A percentile compares a stretch with the other conserved stretches of the same genome.
Conservation (phyloP, 2,113 vertebrate genomes). For the Rattus rattus region DNA sequence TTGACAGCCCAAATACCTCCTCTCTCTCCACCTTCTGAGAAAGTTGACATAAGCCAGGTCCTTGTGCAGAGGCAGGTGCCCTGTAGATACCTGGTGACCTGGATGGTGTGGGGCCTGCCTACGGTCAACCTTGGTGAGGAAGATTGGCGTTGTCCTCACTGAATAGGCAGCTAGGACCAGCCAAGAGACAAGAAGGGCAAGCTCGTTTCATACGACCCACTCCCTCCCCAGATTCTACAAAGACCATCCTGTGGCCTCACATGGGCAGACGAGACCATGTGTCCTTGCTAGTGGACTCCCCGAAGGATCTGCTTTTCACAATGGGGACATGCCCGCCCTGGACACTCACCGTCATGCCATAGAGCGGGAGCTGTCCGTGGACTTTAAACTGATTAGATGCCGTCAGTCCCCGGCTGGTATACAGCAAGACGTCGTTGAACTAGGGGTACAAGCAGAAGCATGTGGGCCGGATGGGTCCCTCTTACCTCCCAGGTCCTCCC, state of each 20-base stretch:
- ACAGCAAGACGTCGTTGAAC: conserved; percentile 96
- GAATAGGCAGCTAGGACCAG: neutral
- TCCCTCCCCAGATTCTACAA: neutral
- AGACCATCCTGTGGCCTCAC: fast-evolving
- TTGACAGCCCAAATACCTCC: neutral
- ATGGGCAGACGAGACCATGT: fast-evolving
- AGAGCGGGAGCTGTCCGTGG: conserved; percentile 94
- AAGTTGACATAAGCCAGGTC: neutral
- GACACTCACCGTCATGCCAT: conserved; percentile 95
- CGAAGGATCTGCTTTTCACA: neutral
- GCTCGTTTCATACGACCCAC: fast-evolving
- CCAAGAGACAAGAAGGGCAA: too few species aligned
- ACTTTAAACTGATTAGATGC: conserved; percentile 97
- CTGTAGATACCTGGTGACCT: neutral
- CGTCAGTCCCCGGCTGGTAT: conserved; percentile 96
- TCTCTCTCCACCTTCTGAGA: too few species aligned
- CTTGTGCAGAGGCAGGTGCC: too few species aligned
- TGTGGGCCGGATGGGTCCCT: neutral
- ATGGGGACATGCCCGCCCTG: neutral
- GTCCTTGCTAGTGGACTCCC: neutral
- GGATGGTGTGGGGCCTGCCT: neutral
- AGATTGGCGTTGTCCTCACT: too few species aligned
- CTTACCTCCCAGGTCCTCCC: neutral
- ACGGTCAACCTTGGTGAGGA: fast-evolving
- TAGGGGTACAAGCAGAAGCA: conserved; percentile 78